These are phyloP conservation scores for Scaptomyza graminum DNA, from an alignment of 1,140 invertebrate species.

Conservation along the genomic window DNA sequence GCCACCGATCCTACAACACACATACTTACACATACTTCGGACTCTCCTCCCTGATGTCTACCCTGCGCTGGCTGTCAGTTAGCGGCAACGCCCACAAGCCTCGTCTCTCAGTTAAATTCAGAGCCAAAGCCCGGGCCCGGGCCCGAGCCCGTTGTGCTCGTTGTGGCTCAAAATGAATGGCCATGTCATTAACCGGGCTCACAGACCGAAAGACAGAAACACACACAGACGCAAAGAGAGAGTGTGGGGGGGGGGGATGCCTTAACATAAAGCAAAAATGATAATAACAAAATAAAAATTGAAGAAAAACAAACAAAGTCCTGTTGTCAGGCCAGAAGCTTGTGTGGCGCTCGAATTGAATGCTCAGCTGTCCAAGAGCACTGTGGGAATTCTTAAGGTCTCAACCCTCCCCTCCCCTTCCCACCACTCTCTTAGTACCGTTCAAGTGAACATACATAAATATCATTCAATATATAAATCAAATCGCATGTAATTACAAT, in stretches of 20 bases:
- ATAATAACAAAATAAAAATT: not conserved
- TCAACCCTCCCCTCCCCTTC: not conserved
- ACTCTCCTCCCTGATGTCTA: not conserved
- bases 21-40: not conserved
- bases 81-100: constrained; percentile 70
- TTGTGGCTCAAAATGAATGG: constrained; percentile 71
- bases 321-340: constrained; percentile 15
- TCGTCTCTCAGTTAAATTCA: constrained; percentile 28
- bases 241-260: constrained; percentile 14
- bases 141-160: constrained; percentile 16
- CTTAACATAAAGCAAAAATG: not conserved
- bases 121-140: not conserved
- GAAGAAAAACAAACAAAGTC: not conserved
- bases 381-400: constrained; percentile 40
- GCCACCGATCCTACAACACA: too few relatives aligned
- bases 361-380: constrained; percentile 40
- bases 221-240: not conserved
- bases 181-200: constrained; percentile 71
- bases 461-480: constrained; percentile 63
- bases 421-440: too few relatives aligned
- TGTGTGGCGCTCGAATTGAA: constrained; percentile 51
- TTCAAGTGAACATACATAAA: constrained; percentile 14
- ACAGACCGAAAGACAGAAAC: too few relatives aligned
- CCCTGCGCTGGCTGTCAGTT: constrained; percentile 63
- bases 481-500: constrained; percentile 68